Base-by-base conservation (phyloP, 2,888 invertebrate species). In the Drosophila nr. perissopoda region DNA sequence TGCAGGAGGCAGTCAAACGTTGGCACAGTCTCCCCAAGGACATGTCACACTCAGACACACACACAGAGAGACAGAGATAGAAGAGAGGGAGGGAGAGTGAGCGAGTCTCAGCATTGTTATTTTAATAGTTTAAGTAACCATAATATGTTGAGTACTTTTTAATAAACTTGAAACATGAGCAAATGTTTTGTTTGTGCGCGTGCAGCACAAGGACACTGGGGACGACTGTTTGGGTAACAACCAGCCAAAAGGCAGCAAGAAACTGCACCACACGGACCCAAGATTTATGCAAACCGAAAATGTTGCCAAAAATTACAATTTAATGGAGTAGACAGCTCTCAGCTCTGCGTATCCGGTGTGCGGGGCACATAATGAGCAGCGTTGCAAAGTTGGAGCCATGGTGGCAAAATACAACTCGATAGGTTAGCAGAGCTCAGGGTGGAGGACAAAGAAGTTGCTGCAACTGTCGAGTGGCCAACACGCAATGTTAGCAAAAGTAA, bases 291-390 rank as follows among this genome's bases (percentile, higher is more conserved):
- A 82, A 82, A 82, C 85, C 90, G 69, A 90, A 45, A 90, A 89
- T 90, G 82, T 87, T 89, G 88, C 82, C 91, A 89, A 91, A 91
- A 91, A 91, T 91, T 91, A 91, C 91, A 90, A 90, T 91, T 91
- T 91, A 91, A 91, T 91, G 90, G 83, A 90, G 86, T 87, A 80
- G 82, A 87, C 76, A 61, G 57, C 56, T 38, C 52, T 63, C n/a
- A 27, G 59, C 51, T 29, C 7, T 52, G 59, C 51, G 69, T 45
- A 25, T 45, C 45, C 57, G 52, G 63, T 73, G 67, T 58, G 60
- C 84, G 76, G 75, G 74, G 66, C 69, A 75, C 88, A 81, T 91
- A 91, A 91, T 91, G 90, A 90, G 88, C 81, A 88, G 81, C 79
- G 64, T 83, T 76, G 75, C 76, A 83, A 82, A 29, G 77, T 45